Conservation (phyloP, 2,113 vertebrate genomes). For the Pampusana beccarii region DNA sequence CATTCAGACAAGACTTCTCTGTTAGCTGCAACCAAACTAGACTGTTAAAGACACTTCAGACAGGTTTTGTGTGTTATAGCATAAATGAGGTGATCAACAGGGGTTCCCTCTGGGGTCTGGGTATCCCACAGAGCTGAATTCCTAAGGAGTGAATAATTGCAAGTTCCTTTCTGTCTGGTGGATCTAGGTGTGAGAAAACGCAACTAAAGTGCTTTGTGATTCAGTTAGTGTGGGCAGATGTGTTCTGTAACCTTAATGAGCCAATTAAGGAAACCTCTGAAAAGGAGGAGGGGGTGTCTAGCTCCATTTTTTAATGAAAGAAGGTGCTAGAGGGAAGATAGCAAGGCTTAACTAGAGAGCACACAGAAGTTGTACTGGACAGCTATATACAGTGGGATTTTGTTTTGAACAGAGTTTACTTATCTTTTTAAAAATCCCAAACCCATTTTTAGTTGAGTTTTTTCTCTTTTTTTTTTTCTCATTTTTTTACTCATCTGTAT, state of each 20-base stretch:
- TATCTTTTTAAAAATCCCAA: not conserved
- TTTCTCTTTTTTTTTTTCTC: no score
- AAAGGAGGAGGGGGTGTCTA: not conserved
- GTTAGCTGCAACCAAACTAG: not conserved
- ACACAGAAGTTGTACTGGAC: fast-evolving
- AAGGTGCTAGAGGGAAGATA: not conserved
- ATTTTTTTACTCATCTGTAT: no score
- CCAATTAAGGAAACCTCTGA: not conserved
- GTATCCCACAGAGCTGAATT: not conserved
- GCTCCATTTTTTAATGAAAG: not conserved
- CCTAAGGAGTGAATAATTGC: not conserved
- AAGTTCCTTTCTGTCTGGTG: not conserved
- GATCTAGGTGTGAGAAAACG: not conserved
- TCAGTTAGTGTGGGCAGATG: not conserved
- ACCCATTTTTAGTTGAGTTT: fast-evolving
- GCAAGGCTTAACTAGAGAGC: not conserved
- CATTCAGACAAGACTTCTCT: not conserved
- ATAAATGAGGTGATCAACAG: not conserved
- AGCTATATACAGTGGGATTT: not conserved
- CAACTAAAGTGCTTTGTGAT: not conserved
- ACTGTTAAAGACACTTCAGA: not conserved
- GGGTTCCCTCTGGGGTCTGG: not conserved
- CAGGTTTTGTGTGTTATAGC: not conserved
- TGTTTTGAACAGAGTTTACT: not conserved
- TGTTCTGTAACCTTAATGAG: not conserved